phyloP scores from a whole-genome alignment of 2,888 invertebrate genomes.

The Trissonchulus sp. region DNA sequence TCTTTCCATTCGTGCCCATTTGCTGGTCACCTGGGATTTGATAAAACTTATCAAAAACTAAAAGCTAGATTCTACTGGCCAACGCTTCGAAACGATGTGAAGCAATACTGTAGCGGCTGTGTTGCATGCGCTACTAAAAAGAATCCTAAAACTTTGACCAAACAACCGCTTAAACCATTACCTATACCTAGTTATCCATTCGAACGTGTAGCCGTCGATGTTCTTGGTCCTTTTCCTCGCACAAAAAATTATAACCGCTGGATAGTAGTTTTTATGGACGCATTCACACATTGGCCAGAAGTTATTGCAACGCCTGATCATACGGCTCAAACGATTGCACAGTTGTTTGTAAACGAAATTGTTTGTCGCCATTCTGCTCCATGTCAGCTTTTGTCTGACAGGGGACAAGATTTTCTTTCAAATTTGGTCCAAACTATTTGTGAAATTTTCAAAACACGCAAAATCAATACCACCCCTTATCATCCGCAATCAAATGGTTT shows the following conservation, averaged over 20 bases:
- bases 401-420: neutral
- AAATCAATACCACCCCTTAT: neutral
- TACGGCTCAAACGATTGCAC: neutral
- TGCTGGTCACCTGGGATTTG: neutral
- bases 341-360: neutral
- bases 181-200: neutral
- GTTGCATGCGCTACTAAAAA: slow-evolving; percentile 27
- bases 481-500: neutral
- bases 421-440: neutral
- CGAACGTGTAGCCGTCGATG: neutral
- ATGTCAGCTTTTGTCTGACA: neutral
- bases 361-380: neutral
- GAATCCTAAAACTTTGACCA: too few relatives aligned
- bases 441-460: neutral
- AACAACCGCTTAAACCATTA: too few relatives aligned
- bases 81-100: neutral
- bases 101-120: neutral
- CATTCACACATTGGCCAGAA: neutral
- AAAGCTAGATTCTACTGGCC: neutral
- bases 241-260: neutral
- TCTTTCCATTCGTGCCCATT: neutral
- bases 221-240: neutral
- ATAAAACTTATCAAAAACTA: neutral
- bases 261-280: neutral
- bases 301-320: neutral